A percentile compares a stretch with the other conserved stretches of the same genome.
Conservation (phyloP, 2,888 invertebrate genomes). For the Ophion ellenae region DNA sequence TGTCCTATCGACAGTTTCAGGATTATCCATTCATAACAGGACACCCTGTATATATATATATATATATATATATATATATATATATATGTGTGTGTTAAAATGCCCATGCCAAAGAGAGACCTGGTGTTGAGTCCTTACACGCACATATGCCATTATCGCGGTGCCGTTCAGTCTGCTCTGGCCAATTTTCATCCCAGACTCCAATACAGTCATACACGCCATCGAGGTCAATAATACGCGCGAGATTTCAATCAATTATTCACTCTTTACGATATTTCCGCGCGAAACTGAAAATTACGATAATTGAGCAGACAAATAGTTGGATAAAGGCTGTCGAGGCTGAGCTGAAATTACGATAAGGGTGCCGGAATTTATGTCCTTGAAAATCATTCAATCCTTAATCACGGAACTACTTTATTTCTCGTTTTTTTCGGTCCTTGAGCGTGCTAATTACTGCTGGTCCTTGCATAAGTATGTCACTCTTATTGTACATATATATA, state of each 20-base stretch:
- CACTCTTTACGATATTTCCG: not conserved
- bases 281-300: not conserved
- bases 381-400: too few relatives aligned
- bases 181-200: conserved; percentile 55
- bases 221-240: conserved; percentile 52
- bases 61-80: too few relatives aligned
- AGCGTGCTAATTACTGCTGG: too few relatives aligned
- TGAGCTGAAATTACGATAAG: too few relatives aligned
- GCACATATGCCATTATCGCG: conserved; percentile 66
- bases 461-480: too few relatives aligned
- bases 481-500: too few relatives aligned
- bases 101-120: conserved; percentile 30
- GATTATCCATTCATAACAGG: not conserved
- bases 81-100: too few relatives aligned
- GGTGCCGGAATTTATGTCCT: too few relatives aligned
- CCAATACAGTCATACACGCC: not conserved
- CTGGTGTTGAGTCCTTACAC: conserved; percentile 55
- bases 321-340: too few relatives aligned
- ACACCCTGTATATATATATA: not conserved
- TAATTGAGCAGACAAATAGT: not conserved
- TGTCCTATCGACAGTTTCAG: not conserved
- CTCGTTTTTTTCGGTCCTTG: too few relatives aligned
- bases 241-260: conserved; percentile 36
- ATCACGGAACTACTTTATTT: too few relatives aligned
- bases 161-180: conserved; percentile 58